Evolutionary conservation across 2,888 invertebrate species (phyloP).

Genomic region (Lathronympha strigana): DNA sequence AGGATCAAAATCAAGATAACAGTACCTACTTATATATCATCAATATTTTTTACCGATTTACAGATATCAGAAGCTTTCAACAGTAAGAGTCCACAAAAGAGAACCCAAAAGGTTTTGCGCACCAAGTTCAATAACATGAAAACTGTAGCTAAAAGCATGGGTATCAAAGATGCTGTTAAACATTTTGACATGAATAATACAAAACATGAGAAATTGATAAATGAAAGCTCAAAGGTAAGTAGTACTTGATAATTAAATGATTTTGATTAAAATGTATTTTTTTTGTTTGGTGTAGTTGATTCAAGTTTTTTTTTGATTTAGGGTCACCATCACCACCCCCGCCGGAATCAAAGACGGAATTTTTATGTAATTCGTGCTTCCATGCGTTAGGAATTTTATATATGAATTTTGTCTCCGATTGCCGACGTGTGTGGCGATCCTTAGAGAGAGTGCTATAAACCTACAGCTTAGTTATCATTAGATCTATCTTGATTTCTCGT

Average conservation of each 20-base stretch:
- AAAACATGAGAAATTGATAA: constrained; percentile 52
- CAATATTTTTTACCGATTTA: constrained; percentile 43
- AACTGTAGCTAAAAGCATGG: constrained; percentile 52
- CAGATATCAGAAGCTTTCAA: constrained; percentile 70
- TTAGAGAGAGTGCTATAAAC: too few relatives aligned
- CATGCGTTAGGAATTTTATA: too few relatives aligned
- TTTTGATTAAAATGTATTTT: too few relatives aligned
- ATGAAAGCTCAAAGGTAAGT: constrained; percentile 53
- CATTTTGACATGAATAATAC: constrained; percentile 43
- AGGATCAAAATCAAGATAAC: too few relatives aligned
- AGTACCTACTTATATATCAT: neutral
- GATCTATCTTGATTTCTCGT: too few relatives aligned
- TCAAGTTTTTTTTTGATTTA: too few relatives aligned
- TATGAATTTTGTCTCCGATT: too few relatives aligned
- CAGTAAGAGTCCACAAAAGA: constrained; percentile 63
- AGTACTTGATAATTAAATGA: constrained; percentile 8
- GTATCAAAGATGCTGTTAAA: constrained; percentile 52
- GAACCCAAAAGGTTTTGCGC: constrained; percentile 61
- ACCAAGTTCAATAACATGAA: constrained; percentile 73
- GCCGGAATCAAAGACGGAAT: too few relatives aligned
- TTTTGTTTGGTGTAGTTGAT: neutral
- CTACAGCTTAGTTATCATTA: too few relatives aligned
- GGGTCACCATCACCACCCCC: too few relatives aligned
- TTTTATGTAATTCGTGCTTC: too few relatives aligned
- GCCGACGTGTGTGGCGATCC: too few relatives aligned